Percentiles rank a stretch among this genome's conserved stretches.
phyloP scores from a whole-genome alignment of 2,797 vertebrate species.

The Pachyuromys duprasi region DNA sequence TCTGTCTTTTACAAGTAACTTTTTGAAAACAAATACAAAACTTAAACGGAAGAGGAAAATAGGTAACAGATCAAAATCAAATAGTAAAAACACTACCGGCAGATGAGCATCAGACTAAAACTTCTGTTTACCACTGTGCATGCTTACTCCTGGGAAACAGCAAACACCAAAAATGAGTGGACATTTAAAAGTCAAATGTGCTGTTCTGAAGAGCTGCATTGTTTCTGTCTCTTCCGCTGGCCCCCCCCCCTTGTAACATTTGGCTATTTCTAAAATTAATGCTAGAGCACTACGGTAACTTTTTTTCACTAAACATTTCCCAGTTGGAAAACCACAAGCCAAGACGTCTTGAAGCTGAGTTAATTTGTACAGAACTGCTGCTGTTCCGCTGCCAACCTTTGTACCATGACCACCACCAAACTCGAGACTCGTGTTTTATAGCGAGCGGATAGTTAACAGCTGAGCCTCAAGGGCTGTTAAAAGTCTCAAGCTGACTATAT shows the following conservation, averaged over 20 bases:
- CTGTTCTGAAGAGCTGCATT: constrained; percentile 42
- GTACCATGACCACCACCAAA: constrained; percentile 77
- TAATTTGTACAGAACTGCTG: constrained; percentile 83
- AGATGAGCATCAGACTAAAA: constrained; percentile 15
- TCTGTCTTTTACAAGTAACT: background rate
- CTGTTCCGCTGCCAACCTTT: constrained; percentile 83
- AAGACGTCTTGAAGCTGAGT: constrained; percentile 69
- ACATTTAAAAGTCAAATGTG: constrained; percentile 73
- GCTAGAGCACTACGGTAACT: constrained; percentile 51
- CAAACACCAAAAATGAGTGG: constrained; percentile 46
- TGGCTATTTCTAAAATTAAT: constrained; percentile 33
- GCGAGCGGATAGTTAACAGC: constrained; percentile 31
- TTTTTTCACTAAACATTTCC: constrained; percentile 59
- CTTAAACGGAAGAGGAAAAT: constrained; percentile 18
- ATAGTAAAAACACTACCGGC: constrained; percentile 13
- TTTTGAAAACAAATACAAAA: constrained; percentile 40
- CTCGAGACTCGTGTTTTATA: constrained; percentile 72
- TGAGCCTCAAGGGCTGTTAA: constrained; percentile 33
- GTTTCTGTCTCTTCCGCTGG: constrained; percentile 56
- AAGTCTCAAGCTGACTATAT: constrained; percentile 14
- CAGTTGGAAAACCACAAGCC: constrained; percentile 60
- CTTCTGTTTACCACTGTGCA: constrained; percentile 14
- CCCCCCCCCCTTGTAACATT: background rate
- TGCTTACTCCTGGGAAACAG: constrained; percentile 22
- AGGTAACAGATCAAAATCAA: background rate